Evolutionary conservation across 2,888 invertebrate genomes (phyloP), one percentile per base, ranked within the genome.

Genomic region (Odontomyia ornata): DNA sequence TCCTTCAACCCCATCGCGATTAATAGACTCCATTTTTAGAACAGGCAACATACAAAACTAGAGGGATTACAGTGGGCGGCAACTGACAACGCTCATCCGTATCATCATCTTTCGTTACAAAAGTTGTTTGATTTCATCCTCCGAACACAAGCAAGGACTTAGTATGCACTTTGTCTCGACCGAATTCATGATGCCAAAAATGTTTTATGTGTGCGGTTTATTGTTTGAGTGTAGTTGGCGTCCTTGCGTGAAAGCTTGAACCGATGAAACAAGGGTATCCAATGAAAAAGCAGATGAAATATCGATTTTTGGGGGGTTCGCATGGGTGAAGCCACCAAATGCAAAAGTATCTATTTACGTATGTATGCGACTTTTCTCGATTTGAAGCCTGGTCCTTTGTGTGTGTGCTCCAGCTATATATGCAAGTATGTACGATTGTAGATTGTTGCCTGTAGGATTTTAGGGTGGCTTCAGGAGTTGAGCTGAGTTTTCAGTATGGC

Each of bases 221-320:
- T 47, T 71, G 71, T 71, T 47, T 71, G 46, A 47, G 28, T 71
- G 71, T 71, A 27, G 46, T 71, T 27, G 56, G 25, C 36, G 73
- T 72, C 72, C 76, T 30, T 78, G 72, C 73, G 75, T 76, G 65
- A 76, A 64, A 76, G 76, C 73, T 78, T 78, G 72, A 64, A 65
- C 71, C 71, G 76, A 76, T 28, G 65, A 43, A 64, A 64, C 47
- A 25, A 67, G 27, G 60, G 23, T 77, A 78, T 79, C 80, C 80
- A 80, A 80, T 80, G 79, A 77, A 76, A 79, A 77, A 76, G 30
- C 79, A 77, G 77, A 78, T 77, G 73, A 60, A 77, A 76, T 80
- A 80, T 80, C 73, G 80, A 80, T 80, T 76, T 78, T 76, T 65
- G 36, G n/a, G 52, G 23, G 52, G 23, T 56, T 60, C 64, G 21